Conservation (phyloP, 1,140 invertebrate genomes). For the Drosophila parvula region DNA sequence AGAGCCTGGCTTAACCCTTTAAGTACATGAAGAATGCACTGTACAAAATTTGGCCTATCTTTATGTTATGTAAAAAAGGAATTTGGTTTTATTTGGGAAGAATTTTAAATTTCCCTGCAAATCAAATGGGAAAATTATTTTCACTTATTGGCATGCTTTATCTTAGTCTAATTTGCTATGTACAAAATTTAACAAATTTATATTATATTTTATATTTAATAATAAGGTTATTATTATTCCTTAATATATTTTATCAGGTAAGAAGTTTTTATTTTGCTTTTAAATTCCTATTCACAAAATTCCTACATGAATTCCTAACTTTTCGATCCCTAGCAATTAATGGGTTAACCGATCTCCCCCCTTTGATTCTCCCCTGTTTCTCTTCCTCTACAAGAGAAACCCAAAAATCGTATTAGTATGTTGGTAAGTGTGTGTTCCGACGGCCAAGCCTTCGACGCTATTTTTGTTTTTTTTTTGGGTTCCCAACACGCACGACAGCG, state of each 20-base stretch:
- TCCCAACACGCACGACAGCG: slow-evolving; percentile 39
- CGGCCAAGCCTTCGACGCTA: slow-evolving; percentile 65
- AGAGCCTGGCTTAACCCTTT: slow-evolving; percentile 18
- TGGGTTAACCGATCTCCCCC: slow-evolving; percentile 8
- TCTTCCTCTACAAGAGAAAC: neutral
- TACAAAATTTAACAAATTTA: neutral
- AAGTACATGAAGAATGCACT: slow-evolving; percentile 10
- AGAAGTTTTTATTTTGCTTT: no score
- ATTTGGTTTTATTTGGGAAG: neutral
- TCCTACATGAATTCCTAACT: neutral
- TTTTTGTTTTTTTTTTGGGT: slow-evolving; percentile 43
- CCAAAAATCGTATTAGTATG: slow-evolving; percentile 18
- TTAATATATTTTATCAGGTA: no score
- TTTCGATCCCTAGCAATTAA: neutral
- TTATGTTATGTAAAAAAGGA: neutral
- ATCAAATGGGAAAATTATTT: neutral
- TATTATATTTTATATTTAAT: neutral
- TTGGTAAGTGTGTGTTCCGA: slow-evolving; percentile 36
- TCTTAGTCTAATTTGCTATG: neutral
- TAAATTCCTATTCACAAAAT: neutral
- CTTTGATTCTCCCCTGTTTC: neutral
- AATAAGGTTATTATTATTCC: no score
- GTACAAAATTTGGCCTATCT: neutral
- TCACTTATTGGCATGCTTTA: neutral
- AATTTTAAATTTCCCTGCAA: neutral